Percentiles rank a stretch among this genome's conserved stretches.
phyloP scores from a whole-genome alignment of 2,113 vertebrate species.

The Calyptommatus sinebrachiatus region DNA sequence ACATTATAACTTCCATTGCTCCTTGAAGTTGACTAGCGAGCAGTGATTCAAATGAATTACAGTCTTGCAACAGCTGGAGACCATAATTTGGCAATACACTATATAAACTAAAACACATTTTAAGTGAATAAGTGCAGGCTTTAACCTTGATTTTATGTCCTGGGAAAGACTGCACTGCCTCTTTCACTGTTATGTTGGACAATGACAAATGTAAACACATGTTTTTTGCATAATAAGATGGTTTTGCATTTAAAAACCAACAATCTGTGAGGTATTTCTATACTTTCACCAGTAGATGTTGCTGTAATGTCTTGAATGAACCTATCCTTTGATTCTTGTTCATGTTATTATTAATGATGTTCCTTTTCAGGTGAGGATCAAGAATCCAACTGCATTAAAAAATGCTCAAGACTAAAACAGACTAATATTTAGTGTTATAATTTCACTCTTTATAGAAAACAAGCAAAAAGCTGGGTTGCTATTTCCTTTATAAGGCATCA shows the following conservation, averaged over 20 bases:
- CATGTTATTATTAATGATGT: not conserved
- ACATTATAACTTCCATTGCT: too few relatives aligned
- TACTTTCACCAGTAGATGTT: constrained; percentile 51
- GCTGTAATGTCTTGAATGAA: constrained; percentile 47
- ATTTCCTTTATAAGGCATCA: not conserved
- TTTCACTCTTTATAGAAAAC: not conserved
- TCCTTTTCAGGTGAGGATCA: not conserved
- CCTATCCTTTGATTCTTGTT: not conserved
- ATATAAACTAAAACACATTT: too few relatives aligned
- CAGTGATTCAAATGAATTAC: too few relatives aligned
- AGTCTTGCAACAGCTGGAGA: too few relatives aligned
- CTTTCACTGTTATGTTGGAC: not conserved
- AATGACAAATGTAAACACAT: too few relatives aligned
- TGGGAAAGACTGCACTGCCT: not conserved
- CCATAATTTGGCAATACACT: too few relatives aligned
- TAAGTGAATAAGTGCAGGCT: too few relatives aligned
- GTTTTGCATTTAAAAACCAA: too few relatives aligned
- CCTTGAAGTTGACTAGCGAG: too few relatives aligned
- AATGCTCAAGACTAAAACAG: not conserved
- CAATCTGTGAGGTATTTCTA: not conserved
- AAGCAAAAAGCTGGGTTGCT: not conserved
- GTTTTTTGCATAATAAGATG: not conserved
- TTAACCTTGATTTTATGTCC: too few relatives aligned
- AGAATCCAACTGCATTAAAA: not conserved
- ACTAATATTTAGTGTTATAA: not conserved